A percentile compares a stretch with the other conserved stretches of the same genome.
Conservation (phyloP, 2,888 invertebrate genomes). For the Enchytraeus crypticus region DNA sequence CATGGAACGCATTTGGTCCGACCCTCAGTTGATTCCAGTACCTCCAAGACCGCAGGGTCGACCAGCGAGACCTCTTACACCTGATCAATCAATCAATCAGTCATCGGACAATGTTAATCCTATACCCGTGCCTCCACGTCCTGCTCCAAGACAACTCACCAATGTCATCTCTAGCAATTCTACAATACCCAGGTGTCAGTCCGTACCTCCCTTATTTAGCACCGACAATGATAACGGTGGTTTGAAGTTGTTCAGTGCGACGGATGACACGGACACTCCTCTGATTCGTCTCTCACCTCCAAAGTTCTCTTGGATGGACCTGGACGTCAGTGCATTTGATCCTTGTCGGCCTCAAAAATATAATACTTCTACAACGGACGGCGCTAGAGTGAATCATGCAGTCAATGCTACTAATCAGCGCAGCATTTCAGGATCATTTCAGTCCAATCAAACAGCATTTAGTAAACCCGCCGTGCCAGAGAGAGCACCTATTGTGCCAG, state of each 20-base stretch:
- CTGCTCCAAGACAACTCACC: neutral
- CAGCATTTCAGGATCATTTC: no score
- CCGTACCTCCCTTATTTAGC: neutral
- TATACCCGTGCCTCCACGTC: slow-evolving; percentile 6
- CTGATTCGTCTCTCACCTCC: slow-evolving; percentile 7
- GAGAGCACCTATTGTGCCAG: no score
- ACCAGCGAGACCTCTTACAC: neutral
- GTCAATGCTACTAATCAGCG: neutral
- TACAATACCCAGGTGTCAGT: slow-evolving; percentile 1
- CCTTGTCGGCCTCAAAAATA: slow-evolving; percentile 10
- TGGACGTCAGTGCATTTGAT: slow-evolving; percentile 19
- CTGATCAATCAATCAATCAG: neutral
- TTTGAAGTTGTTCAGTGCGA: no score
- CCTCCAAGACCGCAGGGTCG: neutral
- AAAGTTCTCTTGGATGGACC: slow-evolving; percentile 10
- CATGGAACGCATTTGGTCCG: neutral
- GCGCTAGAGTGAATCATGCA: neutral
- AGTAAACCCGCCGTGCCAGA: no score
- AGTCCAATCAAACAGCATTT: no score
- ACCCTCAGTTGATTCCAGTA: neutral
- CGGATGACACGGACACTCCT: neutral
- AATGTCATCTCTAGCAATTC: neutral
- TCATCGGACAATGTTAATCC: neutral
- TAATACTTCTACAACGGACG: neutral
- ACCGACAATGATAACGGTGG: neutral